Evolutionary conservation across 1,140 invertebrate genomes (phyloP).

Genomic region (Eurosta solidaginis): DNA sequence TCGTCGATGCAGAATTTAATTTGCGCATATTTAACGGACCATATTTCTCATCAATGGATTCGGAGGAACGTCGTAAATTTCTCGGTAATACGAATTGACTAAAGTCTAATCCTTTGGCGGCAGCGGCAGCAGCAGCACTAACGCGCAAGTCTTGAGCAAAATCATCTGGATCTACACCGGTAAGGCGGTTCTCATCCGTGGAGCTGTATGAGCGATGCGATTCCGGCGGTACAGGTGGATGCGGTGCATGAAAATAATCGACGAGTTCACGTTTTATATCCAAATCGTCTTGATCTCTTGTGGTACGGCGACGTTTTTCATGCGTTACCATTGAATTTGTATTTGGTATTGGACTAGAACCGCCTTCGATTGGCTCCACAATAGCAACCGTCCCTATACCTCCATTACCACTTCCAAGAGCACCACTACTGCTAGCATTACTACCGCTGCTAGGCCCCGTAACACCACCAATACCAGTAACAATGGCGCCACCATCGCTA

Average conservation of each 20-base stretch:
- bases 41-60: slow-evolving; percentile 36
- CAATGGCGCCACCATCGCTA: background rate
- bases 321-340: slow-evolving; percentile 55
- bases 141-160: slow-evolving; percentile 57
- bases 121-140: slow-evolving; percentile 43
- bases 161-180: slow-evolving; percentile 32
- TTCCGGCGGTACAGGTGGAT: slow-evolving; percentile 48
- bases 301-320: slow-evolving; percentile 45
- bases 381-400: slow-evolving; percentile 33
- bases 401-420: slow-evolving; percentile 21
- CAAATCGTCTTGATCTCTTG: slow-evolving; percentile 39
- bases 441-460: slow-evolving; percentile 33
- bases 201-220: slow-evolving; percentile 57
- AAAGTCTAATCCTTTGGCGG: slow-evolving; percentile 46
- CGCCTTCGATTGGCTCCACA: slow-evolving; percentile 37
- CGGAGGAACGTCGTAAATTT: slow-evolving; percentile 36
- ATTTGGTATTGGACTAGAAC: slow-evolving; percentile 56
- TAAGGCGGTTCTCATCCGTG: slow-evolving; percentile 46
- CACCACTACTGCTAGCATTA: slow-evolving; percentile 34
- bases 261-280: slow-evolving; percentile 56
- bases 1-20: slow-evolving; percentile 35
- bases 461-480: slow-evolving; percentile 30
- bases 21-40: slow-evolving; percentile 51
- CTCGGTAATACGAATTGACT: slow-evolving; percentile 46
- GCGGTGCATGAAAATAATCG: slow-evolving; percentile 49